These are phyloP conservation scores for Antigone vipio DNA, from an alignment of 2,113 vertebrate genomes.

Conservation along the genomic window DNA sequence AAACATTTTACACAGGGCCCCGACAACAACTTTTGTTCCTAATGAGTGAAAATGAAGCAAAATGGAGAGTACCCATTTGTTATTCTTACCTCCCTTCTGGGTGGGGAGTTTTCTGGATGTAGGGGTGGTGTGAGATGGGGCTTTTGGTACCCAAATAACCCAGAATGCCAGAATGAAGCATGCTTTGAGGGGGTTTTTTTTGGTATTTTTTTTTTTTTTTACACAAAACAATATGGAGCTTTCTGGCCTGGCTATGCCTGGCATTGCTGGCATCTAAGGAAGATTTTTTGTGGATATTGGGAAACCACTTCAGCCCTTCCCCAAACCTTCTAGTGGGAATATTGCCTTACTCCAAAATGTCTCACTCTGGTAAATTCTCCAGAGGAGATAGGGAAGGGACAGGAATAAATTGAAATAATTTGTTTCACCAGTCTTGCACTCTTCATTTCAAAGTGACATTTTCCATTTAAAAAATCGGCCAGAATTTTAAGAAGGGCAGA, in stretches of 20 bases:
- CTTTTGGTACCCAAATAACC: neutral
- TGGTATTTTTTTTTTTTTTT: accelerated
- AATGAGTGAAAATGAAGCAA: neutral
- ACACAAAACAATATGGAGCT: neutral
- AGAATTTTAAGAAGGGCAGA: neutral
- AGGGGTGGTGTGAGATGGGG: neutral
- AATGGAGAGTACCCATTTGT: neutral
- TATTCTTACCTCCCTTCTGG: neutral
- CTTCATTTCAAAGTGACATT: neutral
- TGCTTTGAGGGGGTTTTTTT: too few relatives aligned
- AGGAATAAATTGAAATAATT: neutral
- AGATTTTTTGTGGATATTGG: neutral
- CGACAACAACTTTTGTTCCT: neutral
- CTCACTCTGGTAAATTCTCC: neutral
- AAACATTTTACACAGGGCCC: neutral
- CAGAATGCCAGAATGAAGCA: neutral
- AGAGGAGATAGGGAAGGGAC: neutral
- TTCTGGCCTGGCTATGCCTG: neutral
- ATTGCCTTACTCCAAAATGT: neutral
- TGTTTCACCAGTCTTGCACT: neutral
- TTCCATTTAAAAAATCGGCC: neutral
- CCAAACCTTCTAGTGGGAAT: neutral
- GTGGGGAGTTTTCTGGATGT: neutral
- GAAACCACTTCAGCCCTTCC: neutral
- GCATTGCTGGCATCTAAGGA: neutral